phyloP scores from a whole-genome alignment of 2,797 vertebrate genomes.

The Sphenodon punctatus region DNA sequence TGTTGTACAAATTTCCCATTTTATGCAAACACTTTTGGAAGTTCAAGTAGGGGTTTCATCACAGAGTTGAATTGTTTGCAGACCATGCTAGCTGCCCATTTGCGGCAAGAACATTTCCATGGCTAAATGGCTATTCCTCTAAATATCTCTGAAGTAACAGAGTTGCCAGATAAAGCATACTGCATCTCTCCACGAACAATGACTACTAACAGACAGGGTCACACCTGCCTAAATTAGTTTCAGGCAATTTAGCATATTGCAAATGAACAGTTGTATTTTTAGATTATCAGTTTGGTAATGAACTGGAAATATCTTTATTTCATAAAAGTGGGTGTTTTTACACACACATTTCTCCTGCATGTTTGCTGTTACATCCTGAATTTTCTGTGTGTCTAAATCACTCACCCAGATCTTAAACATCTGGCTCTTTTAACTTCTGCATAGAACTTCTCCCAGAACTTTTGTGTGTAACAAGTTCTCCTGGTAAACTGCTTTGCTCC shows the following conservation, averaged over 20 bases:
- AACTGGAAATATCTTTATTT: constrained; percentile 12
- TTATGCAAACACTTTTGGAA: background rate
- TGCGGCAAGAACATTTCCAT: background rate
- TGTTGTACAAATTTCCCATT: background rate
- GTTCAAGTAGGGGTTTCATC: background rate
- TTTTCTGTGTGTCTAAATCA: no score
- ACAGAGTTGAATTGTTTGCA: background rate
- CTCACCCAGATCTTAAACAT: no score
- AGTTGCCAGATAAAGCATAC: background rate
- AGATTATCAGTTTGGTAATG: constrained; percentile 13
- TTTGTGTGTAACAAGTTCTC: no score
- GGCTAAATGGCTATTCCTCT: background rate
- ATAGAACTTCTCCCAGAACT: no score
- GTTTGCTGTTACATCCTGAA: no score
- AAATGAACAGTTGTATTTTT: constrained; percentile 23
- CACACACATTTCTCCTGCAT: no score
- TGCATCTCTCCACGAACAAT: background rate
- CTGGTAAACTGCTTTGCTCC: no score
- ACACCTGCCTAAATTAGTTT: constrained; percentile 13
- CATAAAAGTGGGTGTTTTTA: no score
- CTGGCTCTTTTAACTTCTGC: no score
- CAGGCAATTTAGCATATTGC: background rate
- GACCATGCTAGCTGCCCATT: rapidly evolving
- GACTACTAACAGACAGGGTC: background rate
- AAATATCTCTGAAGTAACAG: background rate